Evolutionary conservation across 2,888 invertebrate genomes (phyloP).

Genomic region (Lithosia quadra): DNA sequence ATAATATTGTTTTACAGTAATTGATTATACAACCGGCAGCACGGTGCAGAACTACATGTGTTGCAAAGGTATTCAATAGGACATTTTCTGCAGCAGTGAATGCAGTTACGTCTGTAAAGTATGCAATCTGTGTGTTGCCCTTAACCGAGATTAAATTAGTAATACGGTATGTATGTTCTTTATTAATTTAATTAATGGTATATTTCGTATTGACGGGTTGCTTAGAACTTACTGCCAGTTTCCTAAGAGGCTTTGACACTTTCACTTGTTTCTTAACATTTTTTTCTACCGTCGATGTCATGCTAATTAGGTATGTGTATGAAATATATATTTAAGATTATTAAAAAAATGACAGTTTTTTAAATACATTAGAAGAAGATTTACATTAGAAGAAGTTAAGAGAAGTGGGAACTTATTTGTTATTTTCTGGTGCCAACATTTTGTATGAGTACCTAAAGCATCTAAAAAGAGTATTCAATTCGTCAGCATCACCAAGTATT

Average conservation of each 20-base stretch:
- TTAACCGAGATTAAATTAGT: slow-evolving; percentile 2
- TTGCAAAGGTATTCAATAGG: not conserved
- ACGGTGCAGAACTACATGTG: not conserved
- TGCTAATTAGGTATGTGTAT: no score
- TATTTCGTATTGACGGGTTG: not conserved
- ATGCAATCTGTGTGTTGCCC: not conserved
- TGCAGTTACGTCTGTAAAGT: not conserved
- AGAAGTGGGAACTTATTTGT: no score
- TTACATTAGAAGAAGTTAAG: no score
- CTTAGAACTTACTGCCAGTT: not conserved
- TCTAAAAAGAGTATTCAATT: no score
- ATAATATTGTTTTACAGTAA: not conserved
- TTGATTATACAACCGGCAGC: not conserved
- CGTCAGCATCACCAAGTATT: not conserved
- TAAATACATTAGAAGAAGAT: no score
- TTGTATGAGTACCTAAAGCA: no score
- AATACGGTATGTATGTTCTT: not conserved
- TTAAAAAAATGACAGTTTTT: no score
- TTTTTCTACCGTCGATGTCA: not conserved
- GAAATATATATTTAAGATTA: no score
- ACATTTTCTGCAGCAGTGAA: not conserved
- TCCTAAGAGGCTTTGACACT: not conserved
- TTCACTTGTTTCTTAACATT: not conserved
- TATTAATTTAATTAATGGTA: not conserved
- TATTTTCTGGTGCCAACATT: no score